These are phyloP conservation scores for Gymnocheta viridis DNA, from an alignment of 2,888 invertebrate genomes.

Conservation along the genomic window DNA sequence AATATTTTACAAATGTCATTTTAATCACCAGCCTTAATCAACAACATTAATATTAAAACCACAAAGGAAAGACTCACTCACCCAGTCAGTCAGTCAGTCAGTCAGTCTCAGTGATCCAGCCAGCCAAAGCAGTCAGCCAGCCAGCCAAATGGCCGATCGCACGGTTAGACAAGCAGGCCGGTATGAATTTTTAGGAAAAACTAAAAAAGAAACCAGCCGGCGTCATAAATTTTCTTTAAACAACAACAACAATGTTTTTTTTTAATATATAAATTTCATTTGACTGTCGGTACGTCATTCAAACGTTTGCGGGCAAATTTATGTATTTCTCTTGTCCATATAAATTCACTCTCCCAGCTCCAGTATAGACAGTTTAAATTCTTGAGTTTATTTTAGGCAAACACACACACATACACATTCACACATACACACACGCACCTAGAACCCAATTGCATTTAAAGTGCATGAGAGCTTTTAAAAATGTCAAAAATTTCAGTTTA, in stretches of 20 bases:
- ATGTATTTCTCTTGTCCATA: conserved; percentile 34
- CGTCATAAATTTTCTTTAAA: conserved; percentile 62
- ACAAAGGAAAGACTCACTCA: conserved; percentile 27
- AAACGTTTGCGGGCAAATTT: conserved; percentile 28
- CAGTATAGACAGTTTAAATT: conserved; percentile 17
- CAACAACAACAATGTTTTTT: conserved; percentile 1
- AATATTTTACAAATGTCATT: conserved; percentile 68
- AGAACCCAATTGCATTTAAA: background rate
- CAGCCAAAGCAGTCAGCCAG: background rate
- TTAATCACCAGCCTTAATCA: conserved; percentile 68
- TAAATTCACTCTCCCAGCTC: conserved; percentile 4
- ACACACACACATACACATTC: background rate
- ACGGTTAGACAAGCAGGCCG: background rate
- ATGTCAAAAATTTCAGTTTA: conserved; percentile 71
- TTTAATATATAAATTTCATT: conserved; percentile 46
- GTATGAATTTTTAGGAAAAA: conserved; percentile 28
- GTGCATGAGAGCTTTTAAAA: conserved; percentile 61
- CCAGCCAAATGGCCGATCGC: background rate
- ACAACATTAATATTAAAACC: conserved; percentile 55
- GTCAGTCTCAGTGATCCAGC: background rate
- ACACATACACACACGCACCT: background rate
- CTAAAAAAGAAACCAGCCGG: conserved; percentile 37
- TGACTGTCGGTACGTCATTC: conserved; percentile 43
- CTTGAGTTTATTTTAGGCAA: conserved; percentile 10
- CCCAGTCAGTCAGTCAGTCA: background rate